Evolutionary conservation across 2,113 vertebrate species (phyloP).

Genomic region (Malurus elegans): DNA sequence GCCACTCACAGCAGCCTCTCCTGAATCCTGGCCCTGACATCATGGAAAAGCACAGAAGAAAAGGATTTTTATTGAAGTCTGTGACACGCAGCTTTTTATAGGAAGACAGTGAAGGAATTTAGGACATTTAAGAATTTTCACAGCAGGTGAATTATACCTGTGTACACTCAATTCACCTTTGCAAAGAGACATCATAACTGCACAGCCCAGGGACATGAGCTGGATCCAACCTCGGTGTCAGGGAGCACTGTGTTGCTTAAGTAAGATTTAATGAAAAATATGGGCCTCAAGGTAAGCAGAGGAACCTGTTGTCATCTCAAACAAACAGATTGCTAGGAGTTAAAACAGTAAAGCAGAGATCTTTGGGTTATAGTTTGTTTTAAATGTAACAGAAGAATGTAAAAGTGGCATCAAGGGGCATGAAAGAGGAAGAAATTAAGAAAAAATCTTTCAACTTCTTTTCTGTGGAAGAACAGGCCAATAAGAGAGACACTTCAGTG

Average conservation of each 20-base stretch:
- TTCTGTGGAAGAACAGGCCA: neutral
- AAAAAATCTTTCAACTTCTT: neutral
- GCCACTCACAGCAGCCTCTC: neutral
- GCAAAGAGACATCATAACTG: neutral
- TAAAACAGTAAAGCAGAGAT: neutral
- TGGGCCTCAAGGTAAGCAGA: neutral
- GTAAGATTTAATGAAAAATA: slow-evolving; percentile 10
- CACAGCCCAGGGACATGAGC: neutral
- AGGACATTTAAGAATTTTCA: neutral
- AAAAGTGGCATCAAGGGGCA: neutral
- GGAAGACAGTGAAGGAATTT: neutral
- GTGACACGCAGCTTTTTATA: neutral
- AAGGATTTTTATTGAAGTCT: neutral
- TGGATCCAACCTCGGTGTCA: neutral
- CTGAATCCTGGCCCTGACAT: neutral
- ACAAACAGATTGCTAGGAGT: neutral
- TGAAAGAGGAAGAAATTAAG: neutral
- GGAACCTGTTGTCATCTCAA: neutral
- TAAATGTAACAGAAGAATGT: neutral
- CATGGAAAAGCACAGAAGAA: neutral
- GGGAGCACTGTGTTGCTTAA: neutral
- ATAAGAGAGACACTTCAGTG: neutral
- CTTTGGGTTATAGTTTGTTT: neutral
- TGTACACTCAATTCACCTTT: neutral
- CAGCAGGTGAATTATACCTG: neutral